These are phyloP conservation scores for Malurus melanocephalus DNA, from an alignment of 2,113 vertebrate genomes.

Conservation along the genomic window DNA sequence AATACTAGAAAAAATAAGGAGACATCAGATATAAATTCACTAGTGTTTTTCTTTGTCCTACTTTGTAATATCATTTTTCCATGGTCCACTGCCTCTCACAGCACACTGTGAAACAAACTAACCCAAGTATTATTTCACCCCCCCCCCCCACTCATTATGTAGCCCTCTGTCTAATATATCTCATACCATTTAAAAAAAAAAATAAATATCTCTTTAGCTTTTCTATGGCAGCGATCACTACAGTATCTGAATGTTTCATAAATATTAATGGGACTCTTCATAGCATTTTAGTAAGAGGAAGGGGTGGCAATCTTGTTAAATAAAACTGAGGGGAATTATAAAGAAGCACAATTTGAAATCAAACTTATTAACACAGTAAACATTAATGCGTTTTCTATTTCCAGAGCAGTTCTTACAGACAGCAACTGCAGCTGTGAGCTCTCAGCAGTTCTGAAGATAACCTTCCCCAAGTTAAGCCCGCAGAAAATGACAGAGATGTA, in stretches of 20 bases:
- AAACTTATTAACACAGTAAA: conserved; percentile 7
- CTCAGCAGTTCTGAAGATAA: conserved; percentile 22
- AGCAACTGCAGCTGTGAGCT: conserved; percentile 11
- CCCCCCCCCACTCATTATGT: background rate
- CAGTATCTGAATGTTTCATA: background rate
- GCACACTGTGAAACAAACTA: background rate
- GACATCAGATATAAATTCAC: background rate
- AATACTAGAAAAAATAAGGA: background rate
- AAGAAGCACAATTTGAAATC: conserved; percentile 9
- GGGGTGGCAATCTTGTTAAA: background rate
- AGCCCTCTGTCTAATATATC: background rate
- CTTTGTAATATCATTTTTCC: background rate
- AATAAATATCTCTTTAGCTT: background rate
- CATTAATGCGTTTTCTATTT: conserved; percentile 25
- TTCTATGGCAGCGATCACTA: background rate
- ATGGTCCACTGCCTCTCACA: background rate
- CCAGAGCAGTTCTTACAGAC: background rate
- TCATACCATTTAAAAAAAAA: background rate
- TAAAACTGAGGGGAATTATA: background rate
- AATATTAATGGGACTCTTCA: background rate
- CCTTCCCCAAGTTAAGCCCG: background rate
- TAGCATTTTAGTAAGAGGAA: background rate
- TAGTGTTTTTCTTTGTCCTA: background rate
- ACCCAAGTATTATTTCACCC: background rate
- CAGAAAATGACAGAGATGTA: background rate